phyloP scores from a whole-genome alignment of 2,888 invertebrate species.

The Drosophila sordidapex region DNA sequence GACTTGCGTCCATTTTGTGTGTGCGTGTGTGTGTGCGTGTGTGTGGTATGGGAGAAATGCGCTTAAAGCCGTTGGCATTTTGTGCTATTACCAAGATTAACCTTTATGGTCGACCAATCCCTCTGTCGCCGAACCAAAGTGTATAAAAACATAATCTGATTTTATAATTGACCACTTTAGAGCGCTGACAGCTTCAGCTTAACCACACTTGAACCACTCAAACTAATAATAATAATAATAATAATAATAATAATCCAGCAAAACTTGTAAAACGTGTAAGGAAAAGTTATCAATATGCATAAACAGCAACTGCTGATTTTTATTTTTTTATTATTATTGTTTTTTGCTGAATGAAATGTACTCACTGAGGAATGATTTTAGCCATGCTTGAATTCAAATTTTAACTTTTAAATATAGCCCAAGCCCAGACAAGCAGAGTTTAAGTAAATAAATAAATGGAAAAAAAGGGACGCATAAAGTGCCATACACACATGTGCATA shows the following conservation, averaged over 20 bases:
- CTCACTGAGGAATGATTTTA: not conserved
- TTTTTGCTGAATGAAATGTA: not conserved
- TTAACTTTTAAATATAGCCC: not conserved
- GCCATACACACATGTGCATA: not conserved
- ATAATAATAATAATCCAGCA: too few species aligned
- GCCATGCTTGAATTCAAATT: not conserved
- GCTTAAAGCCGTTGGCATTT: constrained; percentile 20
- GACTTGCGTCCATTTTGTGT: constrained; percentile 5
- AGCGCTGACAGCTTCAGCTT: not conserved
- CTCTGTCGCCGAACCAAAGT: not conserved
- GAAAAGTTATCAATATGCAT: not conserved
- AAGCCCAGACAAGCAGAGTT: not conserved
- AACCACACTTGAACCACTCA: constrained; percentile 48
- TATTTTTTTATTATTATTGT: not conserved
- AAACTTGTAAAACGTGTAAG: not conserved
- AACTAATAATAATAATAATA: not conserved
- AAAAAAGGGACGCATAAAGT: constrained; percentile 58
- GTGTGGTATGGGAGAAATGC: not conserved
- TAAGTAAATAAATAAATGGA: constrained; percentile 10
- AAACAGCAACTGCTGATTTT: not conserved
- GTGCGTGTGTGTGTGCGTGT: not conserved
- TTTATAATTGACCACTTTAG: not conserved
- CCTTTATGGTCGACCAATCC: constrained; percentile 49
- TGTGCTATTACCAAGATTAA: constrained; percentile 39
- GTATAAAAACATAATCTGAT: not conserved